phyloP scores from a whole-genome alignment of 2,797 vertebrate genomes.

The Gobionotothen gibberifrons region DNA sequence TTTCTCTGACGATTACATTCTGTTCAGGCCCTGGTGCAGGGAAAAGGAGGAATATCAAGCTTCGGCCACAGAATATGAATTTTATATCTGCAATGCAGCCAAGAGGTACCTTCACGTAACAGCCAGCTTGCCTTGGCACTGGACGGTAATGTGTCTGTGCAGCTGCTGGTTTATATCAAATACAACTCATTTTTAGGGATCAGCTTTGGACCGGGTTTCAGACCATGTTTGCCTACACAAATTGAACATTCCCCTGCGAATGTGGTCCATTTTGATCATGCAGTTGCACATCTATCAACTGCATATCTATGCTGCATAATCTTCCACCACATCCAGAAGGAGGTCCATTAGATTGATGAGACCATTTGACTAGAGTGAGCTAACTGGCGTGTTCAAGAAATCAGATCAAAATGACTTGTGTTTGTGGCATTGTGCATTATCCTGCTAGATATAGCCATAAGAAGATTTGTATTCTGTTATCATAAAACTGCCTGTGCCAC shows the following conservation, averaged over 20 bases:
- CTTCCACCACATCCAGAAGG: conserved; percentile 44
- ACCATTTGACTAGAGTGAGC: too few species aligned
- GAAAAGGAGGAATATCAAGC: conserved; percentile 71
- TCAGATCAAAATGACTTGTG: too few species aligned
- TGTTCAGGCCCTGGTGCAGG: conserved; percentile 76
- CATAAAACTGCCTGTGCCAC: too few species aligned
- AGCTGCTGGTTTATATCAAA: conserved; percentile 15
- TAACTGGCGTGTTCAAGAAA: too few species aligned
- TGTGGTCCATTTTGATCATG: conserved; percentile 27
- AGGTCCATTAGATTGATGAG: not conserved
- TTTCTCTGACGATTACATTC: conserved; percentile 74
- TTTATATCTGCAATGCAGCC: conserved; percentile 83
- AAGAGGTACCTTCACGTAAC: conserved; percentile 56
- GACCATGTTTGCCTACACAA: too few species aligned
- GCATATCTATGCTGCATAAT: conserved; percentile 54
- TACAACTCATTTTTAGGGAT: not conserved
- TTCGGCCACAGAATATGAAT: conserved; percentile 81
- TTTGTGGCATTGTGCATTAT: too few species aligned
- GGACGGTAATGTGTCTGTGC: conserved; percentile 28
- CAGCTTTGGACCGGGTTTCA: too few species aligned
- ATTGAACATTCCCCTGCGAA: conserved; percentile 18
- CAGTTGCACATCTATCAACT: conserved; percentile 59
- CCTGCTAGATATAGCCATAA: too few species aligned
- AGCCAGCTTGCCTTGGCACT: conserved; percentile 23
- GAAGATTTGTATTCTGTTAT: too few species aligned